phyloP scores from a whole-genome alignment of 2,113 vertebrate genomes.

The Lagopus muta region DNA sequence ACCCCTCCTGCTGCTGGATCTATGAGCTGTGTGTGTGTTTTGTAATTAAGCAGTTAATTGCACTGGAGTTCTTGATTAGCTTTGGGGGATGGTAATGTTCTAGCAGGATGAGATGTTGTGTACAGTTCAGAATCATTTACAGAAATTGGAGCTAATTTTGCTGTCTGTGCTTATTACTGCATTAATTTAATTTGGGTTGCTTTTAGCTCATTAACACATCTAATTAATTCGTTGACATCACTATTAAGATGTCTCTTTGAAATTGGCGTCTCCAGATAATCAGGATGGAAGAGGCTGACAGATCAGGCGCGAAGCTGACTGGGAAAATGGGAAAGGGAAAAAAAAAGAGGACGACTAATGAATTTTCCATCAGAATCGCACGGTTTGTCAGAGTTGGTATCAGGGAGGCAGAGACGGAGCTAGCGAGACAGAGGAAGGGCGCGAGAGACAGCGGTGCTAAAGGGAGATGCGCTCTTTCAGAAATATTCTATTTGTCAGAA shows the following conservation, averaged over 20 bases:
- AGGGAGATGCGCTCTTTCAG: slow-evolving; percentile 26
- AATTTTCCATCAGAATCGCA: slow-evolving; percentile 81
- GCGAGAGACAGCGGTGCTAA: slow-evolving; percentile 29
- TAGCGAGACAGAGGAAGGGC: slow-evolving; percentile 75
- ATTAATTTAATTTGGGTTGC: slow-evolving; percentile 99
- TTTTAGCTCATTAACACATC: slow-evolving; percentile 99
- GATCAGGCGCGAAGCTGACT: slow-evolving; percentile 88
- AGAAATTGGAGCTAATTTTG: slow-evolving; percentile 99
- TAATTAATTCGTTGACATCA: slow-evolving; percentile 99
- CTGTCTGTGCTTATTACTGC: slow-evolving; percentile 99
- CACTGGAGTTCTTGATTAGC: slow-evolving; percentile 99
- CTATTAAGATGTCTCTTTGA: slow-evolving; percentile 99
- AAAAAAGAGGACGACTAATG: slow-evolving; percentile 79
- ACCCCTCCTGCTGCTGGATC: slow-evolving; percentile 70
- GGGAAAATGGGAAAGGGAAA: slow-evolving; percentile 73
- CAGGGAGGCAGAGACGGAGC: slow-evolving; percentile 74
- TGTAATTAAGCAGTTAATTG: slow-evolving; percentile 99
- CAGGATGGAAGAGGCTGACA: slow-evolving; percentile 97
- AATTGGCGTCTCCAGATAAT: slow-evolving; percentile 99
- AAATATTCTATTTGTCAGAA: slow-evolving; percentile 67
- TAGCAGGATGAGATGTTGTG: slow-evolving; percentile 98
- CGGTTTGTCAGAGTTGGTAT: slow-evolving; percentile 75
- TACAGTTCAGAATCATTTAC: slow-evolving; percentile 99
- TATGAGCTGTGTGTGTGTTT: slow-evolving; percentile 77
- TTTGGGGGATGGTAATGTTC: slow-evolving; percentile 98